These are phyloP conservation scores for Burhinus bistriatus DNA, from an alignment of 2,113 vertebrate species.

Conservation along the genomic window DNA sequence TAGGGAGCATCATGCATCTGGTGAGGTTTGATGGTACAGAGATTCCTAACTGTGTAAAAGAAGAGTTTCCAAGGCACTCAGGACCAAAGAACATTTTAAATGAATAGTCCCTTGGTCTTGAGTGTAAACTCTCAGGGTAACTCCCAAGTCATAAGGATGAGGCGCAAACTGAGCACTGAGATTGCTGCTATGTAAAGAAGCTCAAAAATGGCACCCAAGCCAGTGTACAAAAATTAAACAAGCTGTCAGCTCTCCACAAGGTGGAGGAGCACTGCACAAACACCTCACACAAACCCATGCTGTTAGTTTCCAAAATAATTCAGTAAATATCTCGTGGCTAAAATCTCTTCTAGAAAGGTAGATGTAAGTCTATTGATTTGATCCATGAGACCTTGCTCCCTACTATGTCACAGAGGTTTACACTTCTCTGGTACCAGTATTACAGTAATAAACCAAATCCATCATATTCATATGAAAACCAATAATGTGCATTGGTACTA, in stretches of 20 bases:
- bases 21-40: too few species aligned
- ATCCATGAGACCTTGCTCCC: background rate
- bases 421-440: background rate
- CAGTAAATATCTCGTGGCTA: background rate
- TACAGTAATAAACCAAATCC: background rate
- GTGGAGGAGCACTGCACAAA: background rate
- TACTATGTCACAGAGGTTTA: background rate
- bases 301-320: background rate
- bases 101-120: too few species aligned
- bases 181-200: too few species aligned
- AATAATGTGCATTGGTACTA: conserved; percentile 3
- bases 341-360: background rate
- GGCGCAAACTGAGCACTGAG: too few species aligned
- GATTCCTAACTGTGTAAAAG: too few species aligned
- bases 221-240: background rate
- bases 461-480: background rate
- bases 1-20: too few species aligned
- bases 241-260: background rate
- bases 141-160: too few species aligned
- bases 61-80: too few species aligned
- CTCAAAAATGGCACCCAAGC: background rate
- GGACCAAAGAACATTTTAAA: too few species aligned
- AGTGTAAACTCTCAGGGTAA: too few species aligned
- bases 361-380: background rate
- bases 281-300: background rate